Evolutionary conservation across 2,888 invertebrate genomes (phyloP), one percentile per base, ranked within the genome.

Genomic region (Sinopyrophorus schimmeli): DNA sequence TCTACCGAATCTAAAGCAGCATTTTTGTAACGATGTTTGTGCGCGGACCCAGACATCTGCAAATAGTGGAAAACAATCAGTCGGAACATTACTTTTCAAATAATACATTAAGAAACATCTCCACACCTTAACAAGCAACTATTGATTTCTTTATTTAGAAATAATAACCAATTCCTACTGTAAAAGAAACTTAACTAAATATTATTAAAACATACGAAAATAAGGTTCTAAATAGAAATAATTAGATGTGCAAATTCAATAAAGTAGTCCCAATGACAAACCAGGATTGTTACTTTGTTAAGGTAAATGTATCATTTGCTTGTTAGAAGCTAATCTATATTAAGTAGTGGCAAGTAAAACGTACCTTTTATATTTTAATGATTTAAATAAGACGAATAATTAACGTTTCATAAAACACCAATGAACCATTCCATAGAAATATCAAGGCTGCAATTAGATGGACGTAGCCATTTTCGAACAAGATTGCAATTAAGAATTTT

Each of bases 11-110:
- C 94, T 61, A 94, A 76, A 1, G 91, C 93, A 55, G 85, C 84
- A 79, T 95, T 95, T 84, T 97, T 96, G 72, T 96, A 97, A 64
- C 93, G 87, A 75, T 90, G 86, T 72, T 90, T 91, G 72, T 92
- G 91, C 65, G 84, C 77, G 59, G 82, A 87, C 57, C 84, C 84
- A 66, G 89, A 90, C 91, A 91, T 91, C 86, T 85, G 59, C 24
- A 72, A 65, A 42, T 5, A 39, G 18, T 17, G 21, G 7, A 26
- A 3, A 37, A 32, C 11, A 18, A 18, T 18, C 17, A 32, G n/a
- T 18, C 17, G 4, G 3, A 16, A 32, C 15, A 14, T 38, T 27
- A 26, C 10, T 24, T 18, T 20, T 28, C 16, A 28, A 28, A 28
- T 26, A 17, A 28, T 20, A 28, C 28, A 39, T 28, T 14, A 23